Percentiles rank a stretch among this genome's conserved stretches.
Evolutionary conservation across 2,113 vertebrate genomes (phyloP).

Genomic region (Morone saxatilis): DNA sequence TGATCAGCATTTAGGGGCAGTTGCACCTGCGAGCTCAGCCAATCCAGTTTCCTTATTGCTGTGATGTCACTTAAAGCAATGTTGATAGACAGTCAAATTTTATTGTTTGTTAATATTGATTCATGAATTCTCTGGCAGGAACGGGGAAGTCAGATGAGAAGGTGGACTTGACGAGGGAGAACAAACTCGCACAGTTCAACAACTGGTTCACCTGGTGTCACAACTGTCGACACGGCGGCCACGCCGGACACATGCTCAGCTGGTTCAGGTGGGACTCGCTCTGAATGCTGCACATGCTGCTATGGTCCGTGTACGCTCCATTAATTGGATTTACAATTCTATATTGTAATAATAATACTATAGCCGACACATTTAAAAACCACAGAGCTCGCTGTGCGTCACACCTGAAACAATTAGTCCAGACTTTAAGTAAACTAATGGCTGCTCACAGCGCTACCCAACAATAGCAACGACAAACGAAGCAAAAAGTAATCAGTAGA

Average conservation of each 20-base stretch:
- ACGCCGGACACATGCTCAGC: slow-evolving; percentile 98
- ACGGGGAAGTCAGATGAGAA: slow-evolving; percentile 96
- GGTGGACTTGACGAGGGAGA: slow-evolving; percentile 95
- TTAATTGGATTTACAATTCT: neutral
- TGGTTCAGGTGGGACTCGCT: slow-evolving; percentile 94
- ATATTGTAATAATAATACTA: too few species aligned
- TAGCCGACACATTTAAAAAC: neutral
- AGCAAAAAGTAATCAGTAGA: too few species aligned
- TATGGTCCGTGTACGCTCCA: neutral
- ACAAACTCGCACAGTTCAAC: slow-evolving; percentile 98
- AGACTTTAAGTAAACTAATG: too few species aligned
- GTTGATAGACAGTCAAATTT: neutral
- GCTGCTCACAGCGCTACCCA: too few species aligned
- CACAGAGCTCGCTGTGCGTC: too few species aligned
- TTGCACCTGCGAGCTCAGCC: slow-evolving; percentile 12
- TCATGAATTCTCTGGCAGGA: slow-evolving; percentile 77
- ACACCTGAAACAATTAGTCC: too few species aligned
- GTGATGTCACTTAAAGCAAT: neutral
- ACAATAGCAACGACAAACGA: too few species aligned
- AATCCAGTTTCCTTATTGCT: neutral
- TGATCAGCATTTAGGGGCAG: slow-evolving; percentile 26
- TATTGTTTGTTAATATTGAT: slow-evolving; percentile 24
- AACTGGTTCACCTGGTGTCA: slow-evolving; percentile 99
- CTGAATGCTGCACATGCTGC: neutral
- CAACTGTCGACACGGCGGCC: slow-evolving; percentile 97